Conservation (phyloP, 2,113 vertebrate genomes). For the Prietella phreatophila region DNA sequence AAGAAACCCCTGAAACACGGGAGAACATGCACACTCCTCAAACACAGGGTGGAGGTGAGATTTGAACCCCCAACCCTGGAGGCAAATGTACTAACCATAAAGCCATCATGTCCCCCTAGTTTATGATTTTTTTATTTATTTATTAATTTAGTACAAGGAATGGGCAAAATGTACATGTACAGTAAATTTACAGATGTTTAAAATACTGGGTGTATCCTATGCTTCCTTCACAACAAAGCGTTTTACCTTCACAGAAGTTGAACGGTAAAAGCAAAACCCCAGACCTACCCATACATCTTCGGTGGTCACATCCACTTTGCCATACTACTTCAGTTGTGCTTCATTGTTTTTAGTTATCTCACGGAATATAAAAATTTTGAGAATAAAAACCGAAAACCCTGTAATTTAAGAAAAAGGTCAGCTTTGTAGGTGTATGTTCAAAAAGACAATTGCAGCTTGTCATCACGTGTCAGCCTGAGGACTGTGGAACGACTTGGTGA, state of each 20-base stretch:
- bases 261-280: background rate
- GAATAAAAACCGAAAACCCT: background rate
- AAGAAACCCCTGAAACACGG: too few species aligned
- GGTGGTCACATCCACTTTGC: background rate
- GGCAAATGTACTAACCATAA: too few species aligned
- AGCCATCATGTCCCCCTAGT: too few species aligned
- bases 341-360: background rate
- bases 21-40: too few species aligned
- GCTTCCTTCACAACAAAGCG: background rate
- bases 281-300: background rate
- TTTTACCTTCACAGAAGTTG: background rate
- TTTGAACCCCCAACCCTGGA: too few species aligned
- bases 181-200: background rate
- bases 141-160: background rate
- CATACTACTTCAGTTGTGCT: background rate
- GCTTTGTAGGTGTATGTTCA: background rate
- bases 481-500: background rate
- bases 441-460: slow-evolving; percentile 11
- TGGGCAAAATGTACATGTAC: background rate
- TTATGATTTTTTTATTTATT: too few species aligned
- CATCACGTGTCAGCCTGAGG: background rate
- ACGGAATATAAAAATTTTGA: background rate
- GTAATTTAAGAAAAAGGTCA: background rate
- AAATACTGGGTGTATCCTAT: background rate
- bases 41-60: too few species aligned